Base-by-base conservation (phyloP, 2,797 vertebrate species). In the Lycodopsis pacificus region DNA sequence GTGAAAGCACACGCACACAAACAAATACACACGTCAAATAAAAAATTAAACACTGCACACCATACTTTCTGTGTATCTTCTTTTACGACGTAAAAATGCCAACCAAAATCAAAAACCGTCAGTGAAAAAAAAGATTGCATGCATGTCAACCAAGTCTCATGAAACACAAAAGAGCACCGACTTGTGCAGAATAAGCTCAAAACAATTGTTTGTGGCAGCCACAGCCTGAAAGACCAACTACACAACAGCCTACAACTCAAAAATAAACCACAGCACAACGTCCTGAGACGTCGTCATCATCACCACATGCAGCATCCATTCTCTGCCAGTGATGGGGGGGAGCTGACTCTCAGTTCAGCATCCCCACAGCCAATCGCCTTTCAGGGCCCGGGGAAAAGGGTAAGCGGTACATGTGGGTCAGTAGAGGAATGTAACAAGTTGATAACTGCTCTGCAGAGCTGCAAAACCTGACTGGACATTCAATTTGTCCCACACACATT, bases 251-350 rank as follows among this genome's bases (percentile, higher is more conserved):
- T 4, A 49, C 75, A 85, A 82, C 86, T 73, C 62, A 84, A 81
- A 79, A 84, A 88, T 71, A 87, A 83, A 87, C 71, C 59, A 85
- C 76, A 77, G 76, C 82, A 83, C 76, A 68, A 67, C 61, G 57
- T 76, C 57, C 81, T 71, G 62, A 88, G 70, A 80, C 14, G 25
- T 69, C 14, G 25, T 73, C 73, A 64, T 65, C 72, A 86, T 77
- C 80, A 73, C 72, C 76, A 81, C 95, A 94, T 93, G 93, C 92
- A 93, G 84, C 87, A 83, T 80, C 61, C 49, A 72, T 59, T 86
- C 73, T 87, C 65, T 20, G 2, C 72, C 64, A 81, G 82, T 80
- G 77, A 36, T n/a, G 25, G 40, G 49, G 46, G 71, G 73, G 62
- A 79, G 77, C 83, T 66, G 77, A 65, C 51, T 73, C 66, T 74